A percentile compares a stretch with the other conserved stretches of the same genome.
Evolutionary conservation across 2,113 vertebrate genomes (phyloP).

Genomic region (Semnornis frantzii): DNA sequence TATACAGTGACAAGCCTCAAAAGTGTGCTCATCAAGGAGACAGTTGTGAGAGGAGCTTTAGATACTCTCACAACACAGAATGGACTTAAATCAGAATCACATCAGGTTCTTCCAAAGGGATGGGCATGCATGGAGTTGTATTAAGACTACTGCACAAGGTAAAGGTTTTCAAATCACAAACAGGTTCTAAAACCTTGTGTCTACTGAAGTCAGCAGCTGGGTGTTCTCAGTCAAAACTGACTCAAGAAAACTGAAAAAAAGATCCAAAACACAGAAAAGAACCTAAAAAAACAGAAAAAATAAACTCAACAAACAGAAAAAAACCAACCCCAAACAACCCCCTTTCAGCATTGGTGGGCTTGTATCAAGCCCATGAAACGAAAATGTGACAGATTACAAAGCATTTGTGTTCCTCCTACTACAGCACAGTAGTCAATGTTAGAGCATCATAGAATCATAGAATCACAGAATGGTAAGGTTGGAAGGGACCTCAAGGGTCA

Average conservation of each 20-base stretch:
- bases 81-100: neutral
- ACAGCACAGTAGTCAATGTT: neutral
- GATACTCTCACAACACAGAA: neutral
- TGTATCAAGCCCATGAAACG: neutral
- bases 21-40: neutral
- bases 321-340: fast-evolving
- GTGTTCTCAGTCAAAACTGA: neutral
- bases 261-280: neutral
- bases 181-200: neutral
- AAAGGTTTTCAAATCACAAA: neutral
- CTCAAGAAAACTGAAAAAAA: neutral
- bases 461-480: too few species aligned
- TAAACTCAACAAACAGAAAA: neutral
- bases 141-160: neutral
- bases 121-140: neutral
- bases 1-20: neutral
- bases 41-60: neutral
- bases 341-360: neutral
- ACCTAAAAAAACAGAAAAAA: too few species aligned
- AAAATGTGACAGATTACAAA: neutral
- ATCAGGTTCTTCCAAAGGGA: neutral
- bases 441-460: neutral
- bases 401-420: neutral
- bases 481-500: too few species aligned
- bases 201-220: neutral